Evolutionary conservation across 2,113 vertebrate genomes (phyloP).

Genomic region (Neoarius graeffei): DNA sequence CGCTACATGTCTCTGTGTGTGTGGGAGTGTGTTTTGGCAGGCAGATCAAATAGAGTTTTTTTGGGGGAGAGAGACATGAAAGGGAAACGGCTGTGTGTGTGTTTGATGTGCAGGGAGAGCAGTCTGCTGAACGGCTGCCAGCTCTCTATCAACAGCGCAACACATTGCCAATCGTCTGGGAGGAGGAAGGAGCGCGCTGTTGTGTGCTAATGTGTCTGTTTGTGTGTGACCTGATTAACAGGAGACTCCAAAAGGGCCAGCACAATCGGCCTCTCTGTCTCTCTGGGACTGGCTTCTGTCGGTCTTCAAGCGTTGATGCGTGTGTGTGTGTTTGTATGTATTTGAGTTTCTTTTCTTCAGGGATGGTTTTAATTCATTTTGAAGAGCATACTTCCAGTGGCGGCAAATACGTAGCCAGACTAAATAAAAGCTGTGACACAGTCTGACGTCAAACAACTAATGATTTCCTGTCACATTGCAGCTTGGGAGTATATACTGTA

Average conservation of each 20-base stretch:
- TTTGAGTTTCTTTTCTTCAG: conserved; percentile 29
- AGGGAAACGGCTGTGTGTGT: conserved; percentile 45
- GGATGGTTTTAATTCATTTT: conserved; percentile 27
- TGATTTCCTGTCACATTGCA: neutral
- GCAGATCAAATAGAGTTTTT: conserved; percentile 56
- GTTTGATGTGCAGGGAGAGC: conserved; percentile 53
- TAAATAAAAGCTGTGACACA: neutral
- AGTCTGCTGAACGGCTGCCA: conserved; percentile 54
- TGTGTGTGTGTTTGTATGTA: conserved; percentile 12
- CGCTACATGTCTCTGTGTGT: conserved; percentile 14
- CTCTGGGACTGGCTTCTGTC: conserved; percentile 53
- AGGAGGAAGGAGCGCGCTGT: conserved; percentile 43
- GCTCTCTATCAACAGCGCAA: conserved; percentile 54
- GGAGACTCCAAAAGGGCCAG: conserved; percentile 37
- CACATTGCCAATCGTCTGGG: conserved; percentile 56
- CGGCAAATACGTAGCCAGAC: neutral
- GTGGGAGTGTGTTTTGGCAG: conserved; percentile 44
- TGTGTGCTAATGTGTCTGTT: conserved; percentile 53
- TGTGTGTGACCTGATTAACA: conserved; percentile 55
- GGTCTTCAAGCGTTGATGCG: conserved; percentile 30
- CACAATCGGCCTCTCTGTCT: conserved; percentile 46
- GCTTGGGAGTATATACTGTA: neutral
- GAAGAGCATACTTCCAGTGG: neutral
- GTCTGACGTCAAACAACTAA: neutral
- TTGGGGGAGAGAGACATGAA: conserved; percentile 49